Conservation (phyloP, 2,888 invertebrate species). For the Eremobia ochroleuca region DNA sequence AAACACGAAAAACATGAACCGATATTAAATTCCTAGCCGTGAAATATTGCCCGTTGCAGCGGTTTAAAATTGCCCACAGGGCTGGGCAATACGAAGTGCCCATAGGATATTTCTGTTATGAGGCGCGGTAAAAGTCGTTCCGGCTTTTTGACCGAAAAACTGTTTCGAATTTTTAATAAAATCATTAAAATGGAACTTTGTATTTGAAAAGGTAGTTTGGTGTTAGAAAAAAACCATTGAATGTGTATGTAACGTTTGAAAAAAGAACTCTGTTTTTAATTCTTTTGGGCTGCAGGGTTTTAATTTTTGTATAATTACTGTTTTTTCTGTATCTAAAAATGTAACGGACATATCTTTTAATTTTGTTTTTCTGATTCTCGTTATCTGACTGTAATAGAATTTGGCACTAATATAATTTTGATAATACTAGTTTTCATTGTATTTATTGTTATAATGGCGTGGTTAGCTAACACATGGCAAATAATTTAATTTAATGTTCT, state of each 20-base stretch:
- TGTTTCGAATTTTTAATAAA: constrained; percentile 21
- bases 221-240: constrained; percentile 22
- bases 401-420: neutral
- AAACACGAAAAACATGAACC: constrained; percentile 66
- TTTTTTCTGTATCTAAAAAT: neutral
- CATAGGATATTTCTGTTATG: constrained; percentile 28
- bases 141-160: neutral
- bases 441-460: no score
- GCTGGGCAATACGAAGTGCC: constrained; percentile 13
- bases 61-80: constrained; percentile 62
- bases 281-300: neutral
- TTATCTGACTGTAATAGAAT: neutral
- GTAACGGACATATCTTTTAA: neutral
- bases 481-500: no score
- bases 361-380: neutral
- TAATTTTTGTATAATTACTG: neutral
- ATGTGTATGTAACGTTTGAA: constrained; percentile 15
- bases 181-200: constrained; percentile 15
- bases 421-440: no score
- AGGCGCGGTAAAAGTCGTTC: neutral
- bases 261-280: neutral
- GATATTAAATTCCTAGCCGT: constrained; percentile 67
- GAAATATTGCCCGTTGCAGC: constrained; percentile 61
- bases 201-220: constrained; percentile 8
- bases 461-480: no score